A percentile compares a stretch with the other conserved stretches of the same genome.
phyloP scores from a whole-genome alignment of 2,888 invertebrate genomes.

The Troilus luridus region DNA sequence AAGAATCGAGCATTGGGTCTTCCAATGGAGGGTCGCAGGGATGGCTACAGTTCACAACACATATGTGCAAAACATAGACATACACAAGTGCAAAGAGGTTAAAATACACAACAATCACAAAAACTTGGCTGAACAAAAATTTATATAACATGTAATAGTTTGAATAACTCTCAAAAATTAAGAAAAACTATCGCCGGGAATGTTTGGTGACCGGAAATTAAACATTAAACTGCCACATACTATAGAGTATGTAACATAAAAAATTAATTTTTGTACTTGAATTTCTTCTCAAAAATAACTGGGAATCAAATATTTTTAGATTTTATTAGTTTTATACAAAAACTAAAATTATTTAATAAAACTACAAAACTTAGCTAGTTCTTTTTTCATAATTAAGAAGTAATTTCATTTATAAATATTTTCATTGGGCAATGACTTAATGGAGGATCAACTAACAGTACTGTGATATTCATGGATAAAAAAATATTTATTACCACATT shows the following conservation, averaged over 20 bases:
- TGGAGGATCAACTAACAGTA: not conserved
- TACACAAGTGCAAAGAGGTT: not conserved
- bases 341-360: too few species aligned
- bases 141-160: not conserved
- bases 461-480: not conserved
- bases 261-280: too few species aligned
- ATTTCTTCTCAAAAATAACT: too few species aligned
- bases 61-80: constrained; percentile 7
- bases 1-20: not conserved
- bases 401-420: not conserved
- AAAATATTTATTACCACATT: not conserved
- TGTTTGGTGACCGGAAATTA: too few species aligned
- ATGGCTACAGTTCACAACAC: constrained; percentile 6
- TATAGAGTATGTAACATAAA: too few species aligned
- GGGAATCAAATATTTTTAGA: too few species aligned
- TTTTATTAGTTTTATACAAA: too few species aligned
- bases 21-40: not conserved
- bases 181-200: too few species aligned
- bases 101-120: not conserved
- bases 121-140: not conserved
- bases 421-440: not conserved
- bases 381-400: not conserved
- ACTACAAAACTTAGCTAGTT: not conserved
- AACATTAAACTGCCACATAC: too few species aligned
- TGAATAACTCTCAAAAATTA: too few species aligned